phyloP scores from a whole-genome alignment of 2,888 invertebrate species.

The Embidobia sp. region DNA sequence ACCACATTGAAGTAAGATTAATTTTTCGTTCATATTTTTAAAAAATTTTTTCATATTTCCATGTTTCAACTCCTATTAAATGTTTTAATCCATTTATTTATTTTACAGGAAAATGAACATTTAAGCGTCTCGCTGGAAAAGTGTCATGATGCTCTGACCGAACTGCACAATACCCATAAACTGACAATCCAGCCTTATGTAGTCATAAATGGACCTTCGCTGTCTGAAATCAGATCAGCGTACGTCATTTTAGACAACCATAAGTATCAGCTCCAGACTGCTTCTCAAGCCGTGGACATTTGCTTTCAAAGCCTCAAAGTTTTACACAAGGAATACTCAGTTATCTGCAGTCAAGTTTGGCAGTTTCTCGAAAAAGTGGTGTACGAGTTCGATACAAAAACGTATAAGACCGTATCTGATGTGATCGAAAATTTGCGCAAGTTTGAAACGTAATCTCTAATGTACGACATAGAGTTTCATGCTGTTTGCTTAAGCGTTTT shows the following conservation, averaged over 20 bases:
- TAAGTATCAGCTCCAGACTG: conserved; percentile 31
- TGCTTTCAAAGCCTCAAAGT: conserved; percentile 37
- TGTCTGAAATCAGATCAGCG: conserved; percentile 23
- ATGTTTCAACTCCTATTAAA: too few relatives aligned
- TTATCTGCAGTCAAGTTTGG: conserved; percentile 42
- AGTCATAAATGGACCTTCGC: conserved; percentile 40
- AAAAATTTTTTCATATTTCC: not conserved
- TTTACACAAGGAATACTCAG: conserved; percentile 4
- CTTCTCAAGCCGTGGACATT: conserved; percentile 30
- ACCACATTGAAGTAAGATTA: conserved; percentile 43
- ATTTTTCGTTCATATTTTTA: not conserved
- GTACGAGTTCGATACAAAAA: conserved; percentile 7
- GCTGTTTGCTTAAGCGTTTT: too few relatives aligned
- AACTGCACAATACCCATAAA: not conserved
- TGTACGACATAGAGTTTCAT: too few relatives aligned
- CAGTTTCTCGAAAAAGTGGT: conserved; percentile 37
- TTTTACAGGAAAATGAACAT: too few relatives aligned
- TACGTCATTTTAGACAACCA: conserved; percentile 19
- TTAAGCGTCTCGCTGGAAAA: too few relatives aligned
- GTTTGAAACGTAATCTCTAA: not conserved
- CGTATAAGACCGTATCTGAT: too few relatives aligned
- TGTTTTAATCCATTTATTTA: too few relatives aligned
- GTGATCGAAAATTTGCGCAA: not conserved
- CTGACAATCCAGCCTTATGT: conserved; percentile 17
- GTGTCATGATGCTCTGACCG: not conserved